Percentiles rank a stretch among this genome's conserved stretches.
Evolutionary conservation across 2,113 vertebrate genomes (phyloP).

Genomic region (Xenopus laevis): DNA sequence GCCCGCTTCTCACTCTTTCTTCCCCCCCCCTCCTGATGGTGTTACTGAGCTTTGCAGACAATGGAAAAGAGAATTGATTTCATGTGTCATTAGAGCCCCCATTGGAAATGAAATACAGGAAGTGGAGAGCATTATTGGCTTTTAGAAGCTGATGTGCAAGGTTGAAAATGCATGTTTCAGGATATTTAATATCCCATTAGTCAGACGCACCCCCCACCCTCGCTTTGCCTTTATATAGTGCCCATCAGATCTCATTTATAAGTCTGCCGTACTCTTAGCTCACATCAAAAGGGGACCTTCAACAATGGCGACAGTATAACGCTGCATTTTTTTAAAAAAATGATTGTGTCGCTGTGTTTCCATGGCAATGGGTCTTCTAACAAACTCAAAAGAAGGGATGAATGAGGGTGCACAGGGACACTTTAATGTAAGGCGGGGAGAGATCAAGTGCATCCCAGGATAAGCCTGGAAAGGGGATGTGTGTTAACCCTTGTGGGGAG

Average conservation of each 20-base stretch:
- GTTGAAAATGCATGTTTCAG: conserved; percentile 80
- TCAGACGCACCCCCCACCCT: conserved; percentile 42
- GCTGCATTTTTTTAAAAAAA: background rate
- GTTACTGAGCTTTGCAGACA: conserved; percentile 24
- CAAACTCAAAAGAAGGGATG: conserved; percentile 2
- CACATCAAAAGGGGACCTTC: conserved; percentile 10
- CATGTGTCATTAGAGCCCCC: conserved; percentile 75
- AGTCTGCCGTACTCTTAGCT: background rate
- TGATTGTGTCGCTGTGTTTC: background rate
- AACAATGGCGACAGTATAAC: background rate
- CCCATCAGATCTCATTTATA: conserved; percentile 15
- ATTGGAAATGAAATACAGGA: conserved; percentile 73
- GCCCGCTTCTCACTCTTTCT: background rate
- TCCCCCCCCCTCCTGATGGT: background rate
- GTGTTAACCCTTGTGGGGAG: conserved; percentile 8
- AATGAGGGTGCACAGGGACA: background rate
- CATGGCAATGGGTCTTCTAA: conserved; percentile 21
- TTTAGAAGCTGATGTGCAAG: conserved; percentile 77
- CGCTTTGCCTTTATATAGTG: background rate
- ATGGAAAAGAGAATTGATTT: conserved; percentile 70
- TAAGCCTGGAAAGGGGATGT: background rate
- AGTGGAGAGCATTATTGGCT: conserved; percentile 86
- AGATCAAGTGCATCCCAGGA: conserved; percentile 5
- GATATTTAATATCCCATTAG: conserved; percentile 90
- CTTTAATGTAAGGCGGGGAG: background rate